These are phyloP conservation scores for Ciconia stormi DNA, from an alignment of 2,113 vertebrate species.

Conservation along the genomic window DNA sequence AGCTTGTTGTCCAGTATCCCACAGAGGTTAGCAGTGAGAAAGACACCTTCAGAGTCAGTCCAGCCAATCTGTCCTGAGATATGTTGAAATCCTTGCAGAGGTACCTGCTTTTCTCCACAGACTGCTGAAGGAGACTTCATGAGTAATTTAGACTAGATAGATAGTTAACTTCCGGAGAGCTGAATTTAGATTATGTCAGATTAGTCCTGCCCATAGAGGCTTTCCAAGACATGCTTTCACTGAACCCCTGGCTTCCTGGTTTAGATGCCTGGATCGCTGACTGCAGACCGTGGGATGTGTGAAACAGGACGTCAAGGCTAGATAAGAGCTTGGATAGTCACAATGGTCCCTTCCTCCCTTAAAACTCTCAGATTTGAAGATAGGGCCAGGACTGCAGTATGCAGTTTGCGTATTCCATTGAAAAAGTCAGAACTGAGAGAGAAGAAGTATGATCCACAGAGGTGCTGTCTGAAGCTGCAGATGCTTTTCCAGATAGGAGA, in stretches of 20 bases:
- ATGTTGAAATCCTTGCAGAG: not conserved
- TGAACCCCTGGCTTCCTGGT: not conserved
- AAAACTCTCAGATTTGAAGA: not conserved
- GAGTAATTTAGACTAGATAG: not conserved
- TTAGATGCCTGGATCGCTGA: not conserved
- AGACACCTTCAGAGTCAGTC: not conserved
- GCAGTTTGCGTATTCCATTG: not conserved
- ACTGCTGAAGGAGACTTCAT: not conserved
- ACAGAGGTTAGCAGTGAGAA: not conserved
- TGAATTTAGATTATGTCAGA: not conserved
- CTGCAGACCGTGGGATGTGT: not conserved
- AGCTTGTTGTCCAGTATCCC: not conserved
- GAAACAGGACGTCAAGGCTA: not conserved
- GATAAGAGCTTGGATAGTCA: not conserved
- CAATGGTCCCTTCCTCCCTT: not conserved
- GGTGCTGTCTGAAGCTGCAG: slow-evolving; percentile 24
- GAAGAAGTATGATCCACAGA: not conserved
- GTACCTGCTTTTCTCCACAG: not conserved
- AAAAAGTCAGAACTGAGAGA: not conserved
- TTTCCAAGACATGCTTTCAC: not conserved
- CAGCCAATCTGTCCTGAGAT: not conserved
- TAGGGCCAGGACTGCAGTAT: not conserved
- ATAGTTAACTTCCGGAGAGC: not conserved
- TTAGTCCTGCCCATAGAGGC: not conserved
- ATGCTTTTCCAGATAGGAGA: slow-evolving; percentile 63